Conservation (phyloP, 2,888 invertebrate species). For the Andrena dorsata region DNA sequence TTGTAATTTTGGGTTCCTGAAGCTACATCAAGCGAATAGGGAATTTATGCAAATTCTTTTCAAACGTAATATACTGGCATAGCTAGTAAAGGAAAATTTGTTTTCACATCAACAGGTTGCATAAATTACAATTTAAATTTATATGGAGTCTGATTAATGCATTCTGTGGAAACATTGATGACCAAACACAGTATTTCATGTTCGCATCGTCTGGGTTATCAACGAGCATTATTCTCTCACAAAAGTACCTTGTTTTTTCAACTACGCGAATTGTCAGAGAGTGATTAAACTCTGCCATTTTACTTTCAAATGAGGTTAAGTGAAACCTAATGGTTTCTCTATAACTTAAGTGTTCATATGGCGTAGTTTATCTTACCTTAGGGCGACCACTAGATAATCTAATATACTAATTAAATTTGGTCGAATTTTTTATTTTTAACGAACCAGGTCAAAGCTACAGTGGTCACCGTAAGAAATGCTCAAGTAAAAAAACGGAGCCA, state of each 20-base stretch:
- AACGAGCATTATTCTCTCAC: background rate
- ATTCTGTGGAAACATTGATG: slow-evolving; percentile 6
- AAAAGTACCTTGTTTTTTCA: background rate
- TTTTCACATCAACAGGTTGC: background rate
- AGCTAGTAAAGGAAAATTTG: background rate
- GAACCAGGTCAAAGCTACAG: no score
- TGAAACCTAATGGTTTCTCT: background rate
- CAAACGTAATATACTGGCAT: no score
- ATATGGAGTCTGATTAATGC: slow-evolving; percentile 16
- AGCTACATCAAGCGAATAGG: background rate
- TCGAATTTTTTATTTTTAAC: no score
- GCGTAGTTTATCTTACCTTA: no score
- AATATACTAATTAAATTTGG: no score
- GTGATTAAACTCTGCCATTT: background rate
- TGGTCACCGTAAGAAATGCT: no score
- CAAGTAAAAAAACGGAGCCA: no score
- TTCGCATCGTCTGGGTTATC: slow-evolving; percentile 13
- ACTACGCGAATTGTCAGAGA: background rate
- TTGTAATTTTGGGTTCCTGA: background rate
- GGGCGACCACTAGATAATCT: no score
- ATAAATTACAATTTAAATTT: slow-evolving; percentile 5
- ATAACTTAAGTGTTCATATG: no score
- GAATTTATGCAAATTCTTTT: background rate
- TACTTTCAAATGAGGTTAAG: background rate
- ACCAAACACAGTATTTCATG: background rate